Evolutionary conservation across 37 sponge, comb jelly and placozoan genomes (phyloP).

Genomic region (Cladorhizidae sp.): DNA sequence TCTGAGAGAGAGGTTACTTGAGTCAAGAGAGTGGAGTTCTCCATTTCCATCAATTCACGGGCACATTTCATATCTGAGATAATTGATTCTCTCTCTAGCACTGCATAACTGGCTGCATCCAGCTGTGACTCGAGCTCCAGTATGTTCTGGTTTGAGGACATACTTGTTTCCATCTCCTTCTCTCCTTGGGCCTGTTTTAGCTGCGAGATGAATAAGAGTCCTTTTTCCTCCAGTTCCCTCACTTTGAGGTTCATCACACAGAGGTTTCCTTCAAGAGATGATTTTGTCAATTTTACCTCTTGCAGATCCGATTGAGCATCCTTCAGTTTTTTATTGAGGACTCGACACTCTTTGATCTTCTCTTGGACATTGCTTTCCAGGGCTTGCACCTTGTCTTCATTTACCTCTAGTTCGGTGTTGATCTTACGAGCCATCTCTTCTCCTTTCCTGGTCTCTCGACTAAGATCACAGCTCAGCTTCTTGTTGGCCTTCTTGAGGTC

Average conservation of each 20-base stretch:
- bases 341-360: not conserved
- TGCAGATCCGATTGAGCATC: constrained; percentile 26
- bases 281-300: not conserved
- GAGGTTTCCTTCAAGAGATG: constrained; percentile 8
- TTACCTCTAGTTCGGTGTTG: constrained; percentile 30
- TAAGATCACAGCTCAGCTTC: constrained; percentile 15
- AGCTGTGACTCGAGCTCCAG: constrained; percentile 28
- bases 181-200: constrained; percentile 9
- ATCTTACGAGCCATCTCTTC: constrained; percentile 48
- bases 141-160: constrained; percentile 8
- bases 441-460: constrained; percentile 17
- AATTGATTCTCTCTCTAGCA: constrained; percentile 37
- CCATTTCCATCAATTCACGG: constrained; percentile 29
- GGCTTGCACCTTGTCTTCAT: constrained; percentile 1
- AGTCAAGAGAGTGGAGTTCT: constrained; percentile 37
- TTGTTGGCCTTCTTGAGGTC: constrained; percentile 22
- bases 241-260: constrained; percentile 15
- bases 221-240: constrained; percentile 34
- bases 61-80: constrained; percentile 17
- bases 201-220: constrained; percentile 41
- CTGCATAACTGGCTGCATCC: not conserved
- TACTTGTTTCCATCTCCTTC: not conserved
- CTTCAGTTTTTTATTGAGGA: not conserved
- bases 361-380: constrained; percentile 5
- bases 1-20: constrained; percentile 60